Conservation (phyloP, 2,888 invertebrate genomes). For the Theretra japonica region DNA sequence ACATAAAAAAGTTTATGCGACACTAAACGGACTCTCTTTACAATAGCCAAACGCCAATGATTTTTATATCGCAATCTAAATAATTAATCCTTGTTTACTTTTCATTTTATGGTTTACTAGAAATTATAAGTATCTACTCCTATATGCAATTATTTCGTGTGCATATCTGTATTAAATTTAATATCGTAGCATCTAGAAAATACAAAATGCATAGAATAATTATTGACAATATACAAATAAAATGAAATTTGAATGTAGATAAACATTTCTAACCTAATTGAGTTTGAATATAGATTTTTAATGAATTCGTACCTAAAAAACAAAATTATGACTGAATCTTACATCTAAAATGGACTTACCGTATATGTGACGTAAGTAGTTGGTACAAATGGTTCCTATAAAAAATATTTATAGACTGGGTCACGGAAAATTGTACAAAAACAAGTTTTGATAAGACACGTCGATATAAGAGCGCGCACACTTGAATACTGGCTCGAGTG, state of each 20-base stretch:
- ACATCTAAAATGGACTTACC: not conserved
- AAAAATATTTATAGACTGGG: slow-evolving; percentile 34
- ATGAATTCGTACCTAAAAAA: no score
- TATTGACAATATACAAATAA: no score
- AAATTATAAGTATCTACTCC: no score
- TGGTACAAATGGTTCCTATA: not conserved
- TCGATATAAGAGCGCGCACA: slow-evolving; percentile 20
- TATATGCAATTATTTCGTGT: no score
- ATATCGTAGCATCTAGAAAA: no score
- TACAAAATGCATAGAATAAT: no score
- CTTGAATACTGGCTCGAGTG: slow-evolving; percentile 23
- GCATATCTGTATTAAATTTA: no score
- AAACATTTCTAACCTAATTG: no score
- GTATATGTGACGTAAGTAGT: not conserved
- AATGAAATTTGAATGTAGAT: no score
- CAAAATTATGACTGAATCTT: not conserved
- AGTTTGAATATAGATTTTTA: not conserved
- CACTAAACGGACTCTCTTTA: not conserved
- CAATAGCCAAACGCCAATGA: not conserved
- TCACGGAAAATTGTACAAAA: slow-evolving; percentile 9
- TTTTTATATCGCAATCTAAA: not conserved
- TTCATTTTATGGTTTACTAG: not conserved
- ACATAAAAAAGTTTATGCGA: slow-evolving; percentile 6
- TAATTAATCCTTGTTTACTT: not conserved
- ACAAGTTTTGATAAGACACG: slow-evolving; percentile 25